Evolutionary conservation across 2,888 invertebrate species (phyloP).

Genomic region (Diarsia rubi): DNA sequence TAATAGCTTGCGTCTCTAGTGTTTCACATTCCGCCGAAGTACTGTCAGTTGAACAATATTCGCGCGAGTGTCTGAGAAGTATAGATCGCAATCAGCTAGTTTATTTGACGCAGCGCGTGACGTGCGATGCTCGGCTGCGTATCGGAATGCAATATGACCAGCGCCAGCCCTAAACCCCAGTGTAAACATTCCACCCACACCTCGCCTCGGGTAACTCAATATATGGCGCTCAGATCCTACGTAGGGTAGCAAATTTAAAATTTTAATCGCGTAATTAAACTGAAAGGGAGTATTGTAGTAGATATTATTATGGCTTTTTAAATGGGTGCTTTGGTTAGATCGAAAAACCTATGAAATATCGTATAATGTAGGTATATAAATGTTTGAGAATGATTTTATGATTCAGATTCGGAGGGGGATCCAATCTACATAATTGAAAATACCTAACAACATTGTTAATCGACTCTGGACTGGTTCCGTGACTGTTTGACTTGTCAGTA

Average conservation of each 20-base stretch:
- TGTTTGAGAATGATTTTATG: neutral
- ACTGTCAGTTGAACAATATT: slow-evolving; percentile 33
- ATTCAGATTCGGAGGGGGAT: neutral
- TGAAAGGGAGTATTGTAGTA: neutral
- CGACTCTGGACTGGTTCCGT: slow-evolving; percentile 8
- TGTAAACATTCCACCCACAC: slow-evolving; percentile 86
- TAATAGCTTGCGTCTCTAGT: slow-evolving; percentile 5
- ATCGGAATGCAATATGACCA: slow-evolving; percentile 86
- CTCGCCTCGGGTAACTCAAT: slow-evolving; percentile 81
- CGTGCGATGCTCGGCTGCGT: slow-evolving; percentile 63
- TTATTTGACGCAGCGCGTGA: slow-evolving; percentile 64
- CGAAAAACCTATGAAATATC: neutral
- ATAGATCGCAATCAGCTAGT: slow-evolving; percentile 67
- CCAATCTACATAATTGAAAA: neutral
- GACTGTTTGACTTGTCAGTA: slow-evolving; percentile 34
- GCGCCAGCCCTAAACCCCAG: slow-evolving; percentile 80
- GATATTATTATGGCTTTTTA: neutral
- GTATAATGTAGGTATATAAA: too few relatives aligned
- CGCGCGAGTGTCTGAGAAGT: slow-evolving; percentile 36
- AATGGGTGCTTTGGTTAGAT: neutral
- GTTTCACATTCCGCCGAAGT: slow-evolving; percentile 25
- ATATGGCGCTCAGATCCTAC: slow-evolving; percentile 73
- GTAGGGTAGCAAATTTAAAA: slow-evolving; percentile 68
- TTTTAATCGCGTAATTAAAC: slow-evolving; percentile 18
- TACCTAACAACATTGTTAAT: neutral